Base-by-base conservation (phyloP, 2,888 invertebrate species). In the Latrodectus hesperus region DNA sequence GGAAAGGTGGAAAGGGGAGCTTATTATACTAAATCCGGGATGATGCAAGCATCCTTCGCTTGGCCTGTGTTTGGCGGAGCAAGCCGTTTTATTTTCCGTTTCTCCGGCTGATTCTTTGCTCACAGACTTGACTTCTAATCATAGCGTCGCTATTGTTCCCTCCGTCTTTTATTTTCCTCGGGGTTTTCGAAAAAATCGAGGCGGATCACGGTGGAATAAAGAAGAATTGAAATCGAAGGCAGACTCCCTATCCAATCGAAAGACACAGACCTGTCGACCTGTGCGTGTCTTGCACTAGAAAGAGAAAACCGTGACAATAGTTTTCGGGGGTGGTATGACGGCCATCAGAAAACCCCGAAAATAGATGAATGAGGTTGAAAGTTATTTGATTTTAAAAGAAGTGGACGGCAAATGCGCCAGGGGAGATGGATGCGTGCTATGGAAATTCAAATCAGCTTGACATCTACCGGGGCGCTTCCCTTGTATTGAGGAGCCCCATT, bases 371-470 rank as follows among this genome's bases (percentile, higher is more conserved):
- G 80, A 82, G 81, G 81, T 77, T 88, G 84, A 88, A 84, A 88
- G 84, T 81, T 81, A 88, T 88, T 88, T 88, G 88, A 73, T 88
- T 88, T 81, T 67, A 70, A 88, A 88, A 88, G 83, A 83, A 83
- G 88, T 88, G 88, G 88, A 83, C 88, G 88, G 60, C 64, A 12
- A 16, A 51, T 49, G 79, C 80, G 67, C 72, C 73, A 38, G 67
- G 70, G 78, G 88, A 83, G 87, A 87, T 87, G 68, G 82, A 88
- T 88, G 82, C 6, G 38, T 79, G 84, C 84, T 68, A 84, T 88
- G 88, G 88, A 88, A 85, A 88, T 88, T 88, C 88, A 84, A 85
- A 88, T 88, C 88, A 85, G 77, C 88, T 84, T 88, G 88, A 88
- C 88, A 84, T 88, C 81, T 81, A 73, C 65, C 68, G 80, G 67